Evolutionary conservation across 1,140 invertebrate genomes (phyloP).

Genomic region (Cydia fagiglandana): DNA sequence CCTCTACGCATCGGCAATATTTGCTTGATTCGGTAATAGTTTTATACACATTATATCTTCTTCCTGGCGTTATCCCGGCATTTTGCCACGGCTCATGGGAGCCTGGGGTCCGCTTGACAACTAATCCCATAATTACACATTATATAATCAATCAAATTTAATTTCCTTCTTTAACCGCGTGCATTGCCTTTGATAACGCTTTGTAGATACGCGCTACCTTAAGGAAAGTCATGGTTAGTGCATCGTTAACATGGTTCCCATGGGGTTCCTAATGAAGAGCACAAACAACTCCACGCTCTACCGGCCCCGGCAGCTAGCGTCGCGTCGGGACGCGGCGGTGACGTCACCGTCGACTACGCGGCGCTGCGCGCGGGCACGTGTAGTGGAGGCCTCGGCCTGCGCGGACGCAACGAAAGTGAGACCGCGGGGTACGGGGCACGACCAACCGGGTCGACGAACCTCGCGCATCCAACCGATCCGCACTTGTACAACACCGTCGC

Average conservation of each 20-base stretch:
- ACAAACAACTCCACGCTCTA: constrained; percentile 63
- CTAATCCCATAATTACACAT: too few relatives aligned
- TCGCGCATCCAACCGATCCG: constrained; percentile 69
- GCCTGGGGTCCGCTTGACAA: too few relatives aligned
- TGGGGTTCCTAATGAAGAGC: constrained; percentile 60
- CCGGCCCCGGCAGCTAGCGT: constrained; percentile 47
- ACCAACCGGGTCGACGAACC: constrained; percentile 61
- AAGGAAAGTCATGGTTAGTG: constrained; percentile 35
- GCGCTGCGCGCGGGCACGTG: constrained; percentile 64
- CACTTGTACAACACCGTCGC: constrained; percentile 69
- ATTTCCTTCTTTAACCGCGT: background rate
- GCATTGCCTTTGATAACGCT: background rate
- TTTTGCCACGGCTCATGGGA: too few relatives aligned
- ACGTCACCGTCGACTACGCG: constrained; percentile 62
- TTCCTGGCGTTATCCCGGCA: too few relatives aligned
- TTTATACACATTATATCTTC: background rate
- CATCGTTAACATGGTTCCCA: constrained; percentile 61
- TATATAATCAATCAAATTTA: background rate
- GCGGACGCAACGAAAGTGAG: constrained; percentile 77
- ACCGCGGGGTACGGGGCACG: constrained; percentile 53
- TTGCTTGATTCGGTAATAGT: too few relatives aligned
- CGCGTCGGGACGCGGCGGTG: constrained; percentile 49
- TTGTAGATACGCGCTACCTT: background rate
- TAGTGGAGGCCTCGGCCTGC: constrained; percentile 48
- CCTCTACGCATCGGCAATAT: too few relatives aligned